Percentiles rank a stretch among this genome's conserved stretches.
phyloP scores from a whole-genome alignment of 2,113 vertebrate genomes.

The Maccullochella peelii region DNA sequence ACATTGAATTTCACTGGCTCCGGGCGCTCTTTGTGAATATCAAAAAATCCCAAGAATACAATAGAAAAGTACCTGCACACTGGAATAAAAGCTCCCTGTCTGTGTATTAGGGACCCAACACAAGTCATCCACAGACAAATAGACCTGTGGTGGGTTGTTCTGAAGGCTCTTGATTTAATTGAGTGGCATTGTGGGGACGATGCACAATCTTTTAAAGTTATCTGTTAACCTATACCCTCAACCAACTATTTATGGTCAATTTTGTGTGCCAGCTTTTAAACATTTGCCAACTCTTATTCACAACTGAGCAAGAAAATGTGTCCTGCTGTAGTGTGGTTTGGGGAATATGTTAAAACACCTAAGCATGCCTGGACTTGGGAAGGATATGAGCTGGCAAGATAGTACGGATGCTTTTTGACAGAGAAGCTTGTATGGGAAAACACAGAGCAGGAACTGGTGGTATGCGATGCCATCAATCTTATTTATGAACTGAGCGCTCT shows the following conservation, averaged over 20 bases:
- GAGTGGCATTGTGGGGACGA: neutral
- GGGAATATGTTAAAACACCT: constrained; percentile 51
- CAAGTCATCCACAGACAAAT: neutral
- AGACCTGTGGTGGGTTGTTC: neutral
- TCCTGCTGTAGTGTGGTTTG: constrained; percentile 26
- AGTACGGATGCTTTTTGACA: constrained; percentile 61
- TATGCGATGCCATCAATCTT: constrained; percentile 78
- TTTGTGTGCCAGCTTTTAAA: constrained; percentile 5
- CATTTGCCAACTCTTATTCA: neutral
- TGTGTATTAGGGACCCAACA: too few relatives aligned
- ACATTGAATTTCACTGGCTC: neutral
- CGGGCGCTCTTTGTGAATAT: neutral
- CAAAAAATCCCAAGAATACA: neutral
- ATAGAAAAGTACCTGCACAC: neutral
- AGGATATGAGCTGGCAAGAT: constrained; percentile 72
- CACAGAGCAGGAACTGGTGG: constrained; percentile 73
- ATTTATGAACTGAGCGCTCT: constrained; percentile 76
- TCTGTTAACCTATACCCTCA: neutral
- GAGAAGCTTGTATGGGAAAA: constrained; percentile 70
- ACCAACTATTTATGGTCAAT: neutral
- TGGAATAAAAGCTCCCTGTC: neutral
- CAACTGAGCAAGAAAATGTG: constrained; percentile 14
- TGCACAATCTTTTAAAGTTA: constrained; percentile 1
- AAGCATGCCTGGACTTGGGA: constrained; percentile 65
- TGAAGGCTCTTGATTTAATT: neutral